phyloP scores from a whole-genome alignment of 2,797 vertebrate species.

The Bovichtus diacanthus region DNA sequence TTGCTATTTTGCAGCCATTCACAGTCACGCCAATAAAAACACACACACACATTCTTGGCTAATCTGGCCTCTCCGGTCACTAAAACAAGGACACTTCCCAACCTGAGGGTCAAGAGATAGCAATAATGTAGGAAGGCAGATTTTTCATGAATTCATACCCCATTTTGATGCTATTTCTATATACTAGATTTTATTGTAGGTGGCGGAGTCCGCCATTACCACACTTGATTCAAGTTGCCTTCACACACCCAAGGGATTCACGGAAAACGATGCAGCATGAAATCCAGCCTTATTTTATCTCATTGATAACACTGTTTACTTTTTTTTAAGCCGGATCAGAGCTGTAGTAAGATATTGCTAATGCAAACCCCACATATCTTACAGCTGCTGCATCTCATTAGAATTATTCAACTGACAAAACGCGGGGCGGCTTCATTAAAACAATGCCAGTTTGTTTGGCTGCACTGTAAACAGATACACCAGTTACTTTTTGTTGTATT shows the following conservation, averaged over 20 bases:
- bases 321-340: neutral
- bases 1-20: neutral
- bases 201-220: neutral
- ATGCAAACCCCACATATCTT: neutral
- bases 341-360: neutral
- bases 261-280: neutral
- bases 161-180: neutral
- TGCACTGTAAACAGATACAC: neutral
- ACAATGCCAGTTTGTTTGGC: neutral
- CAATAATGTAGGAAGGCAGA: neutral
- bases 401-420: neutral
- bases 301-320: neutral
- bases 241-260: neutral
- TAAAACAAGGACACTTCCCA: slow-evolving; percentile 17
- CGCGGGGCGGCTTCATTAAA: too few species aligned
- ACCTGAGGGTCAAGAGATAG: neutral
- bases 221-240: neutral
- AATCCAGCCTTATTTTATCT: neutral
- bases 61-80: neutral
- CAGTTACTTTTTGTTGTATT: neutral
- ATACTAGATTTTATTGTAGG: neutral
- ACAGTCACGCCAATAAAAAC: slow-evolving; percentile 4
- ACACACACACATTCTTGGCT: neutral
- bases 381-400: neutral
- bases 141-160: neutral